Evolutionary conservation across 2,888 invertebrate species (phyloP), one percentile per base, ranked within the genome.

Genomic region (Nebria salina): DNA sequence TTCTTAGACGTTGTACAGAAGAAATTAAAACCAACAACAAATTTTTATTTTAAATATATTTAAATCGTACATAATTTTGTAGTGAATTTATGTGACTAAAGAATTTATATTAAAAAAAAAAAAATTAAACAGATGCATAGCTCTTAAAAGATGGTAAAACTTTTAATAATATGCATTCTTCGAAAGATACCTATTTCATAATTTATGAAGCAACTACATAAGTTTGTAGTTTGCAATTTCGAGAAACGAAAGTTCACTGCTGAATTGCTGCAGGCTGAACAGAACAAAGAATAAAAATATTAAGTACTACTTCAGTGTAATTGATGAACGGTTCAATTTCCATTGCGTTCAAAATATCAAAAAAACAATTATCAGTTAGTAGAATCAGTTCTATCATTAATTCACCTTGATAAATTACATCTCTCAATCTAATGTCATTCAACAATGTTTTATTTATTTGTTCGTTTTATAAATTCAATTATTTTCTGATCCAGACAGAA

Each of bases 321-420:
- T 79, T 79, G 79, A 79, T 79, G 79, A 77, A 75, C 79, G 65
- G 15, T 73, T 68, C 79, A 43, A 79, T 79, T 66, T 66, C 74
- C 26, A 79, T 43, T 66, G 79, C 74, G 75, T 75, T 75, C 73
- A 72, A 81, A 81, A 80, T 72, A 81, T 81, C 81, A 76, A 72
- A 81, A 81, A 81, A 76, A 81, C 81, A 81, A 81, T 81, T 76
- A 81, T 81, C 76, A 41, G 64, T n/a, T 43, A 72, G 34, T 70
- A 72, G 64, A 70, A 72, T 76, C 75, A 34, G 73, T 70, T 20
- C 54, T 26, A 74, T 72, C 81, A 81, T 81, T 81, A 81, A 81
- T 81, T 75, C 72, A 68, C 34, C 75, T 81, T 81, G 81, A 81
- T 81, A 81, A 81, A 81, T 81, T 81, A 70, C 70, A 34, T 41